These are phyloP conservation scores for Boulengeromyrus knoepffleri DNA, from an alignment of 2,113 vertebrate species.

Conservation along the genomic window DNA sequence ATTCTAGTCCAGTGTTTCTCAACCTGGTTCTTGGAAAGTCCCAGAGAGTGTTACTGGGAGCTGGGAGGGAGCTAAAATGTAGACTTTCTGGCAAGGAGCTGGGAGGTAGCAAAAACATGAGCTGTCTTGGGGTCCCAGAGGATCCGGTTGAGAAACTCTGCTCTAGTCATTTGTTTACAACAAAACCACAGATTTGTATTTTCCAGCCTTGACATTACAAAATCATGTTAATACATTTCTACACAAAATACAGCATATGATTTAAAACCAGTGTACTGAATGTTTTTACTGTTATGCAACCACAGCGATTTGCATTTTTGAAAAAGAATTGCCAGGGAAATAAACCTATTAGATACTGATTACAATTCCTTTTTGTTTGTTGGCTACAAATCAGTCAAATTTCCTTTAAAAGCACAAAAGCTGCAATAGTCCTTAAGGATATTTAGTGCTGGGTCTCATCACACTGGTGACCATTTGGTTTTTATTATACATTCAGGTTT, in stretches of 20 bases:
- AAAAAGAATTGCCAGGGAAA: background rate
- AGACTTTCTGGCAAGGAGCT: background rate
- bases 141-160: background rate
- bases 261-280: background rate
- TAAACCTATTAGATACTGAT: background rate
- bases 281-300: background rate
- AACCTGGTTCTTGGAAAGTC: background rate
- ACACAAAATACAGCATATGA: background rate
- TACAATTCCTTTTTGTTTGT: background rate
- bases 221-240: background rate
- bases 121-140: background rate
- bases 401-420: background rate
- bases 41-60: background rate
- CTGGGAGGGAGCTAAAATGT: background rate
- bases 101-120: background rate
- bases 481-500: background rate
- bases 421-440: background rate
- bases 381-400: background rate
- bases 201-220: background rate
- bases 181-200: background rate
- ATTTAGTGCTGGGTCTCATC: background rate
- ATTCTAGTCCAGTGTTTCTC: background rate
- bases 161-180: background rate
- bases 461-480: background rate
- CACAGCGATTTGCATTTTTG: background rate